These are phyloP conservation scores for Argya squamiceps DNA, from an alignment of 2,797 vertebrate species.

Conservation along the genomic window DNA sequence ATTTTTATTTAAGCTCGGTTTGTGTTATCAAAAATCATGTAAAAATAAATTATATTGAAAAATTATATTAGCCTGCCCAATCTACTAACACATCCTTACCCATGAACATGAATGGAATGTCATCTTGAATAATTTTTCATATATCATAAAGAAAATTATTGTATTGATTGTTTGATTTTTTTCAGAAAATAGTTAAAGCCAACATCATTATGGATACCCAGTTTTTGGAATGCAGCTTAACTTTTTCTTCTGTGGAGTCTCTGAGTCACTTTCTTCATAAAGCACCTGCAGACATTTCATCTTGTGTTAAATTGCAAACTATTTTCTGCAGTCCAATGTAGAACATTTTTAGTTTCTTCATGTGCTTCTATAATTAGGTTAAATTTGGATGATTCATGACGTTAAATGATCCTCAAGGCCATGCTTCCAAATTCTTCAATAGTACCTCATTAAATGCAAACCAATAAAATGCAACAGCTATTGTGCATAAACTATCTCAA, in stretches of 20 bases:
- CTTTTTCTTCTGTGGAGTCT: not conserved
- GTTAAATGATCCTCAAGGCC: not conserved
- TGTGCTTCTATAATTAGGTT: constrained; percentile 19
- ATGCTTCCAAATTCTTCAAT: constrained; percentile 23
- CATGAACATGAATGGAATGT: not conserved
- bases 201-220: not conserved
- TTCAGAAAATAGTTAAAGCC: not conserved
- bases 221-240: not conserved
- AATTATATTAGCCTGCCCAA: not conserved
- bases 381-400: constrained; percentile 62
- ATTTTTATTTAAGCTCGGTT: not conserved
- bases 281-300: constrained; percentile 32
- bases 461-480: constrained; percentile 23
- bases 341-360: constrained; percentile 25
- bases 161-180: not conserved
- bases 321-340: not conserved
- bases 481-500: not conserved
- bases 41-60: not conserved
- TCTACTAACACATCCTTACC: not conserved
- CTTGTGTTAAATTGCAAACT: not conserved
- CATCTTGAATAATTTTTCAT: not conserved
- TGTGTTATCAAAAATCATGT: not conserved
- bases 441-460: constrained; percentile 20
- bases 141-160: not conserved
- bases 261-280: not conserved